A percentile compares a stretch with the other conserved stretches of the same genome.
phyloP scores from a whole-genome alignment of 2,888 invertebrate species.

The Mythimna ferrago region DNA sequence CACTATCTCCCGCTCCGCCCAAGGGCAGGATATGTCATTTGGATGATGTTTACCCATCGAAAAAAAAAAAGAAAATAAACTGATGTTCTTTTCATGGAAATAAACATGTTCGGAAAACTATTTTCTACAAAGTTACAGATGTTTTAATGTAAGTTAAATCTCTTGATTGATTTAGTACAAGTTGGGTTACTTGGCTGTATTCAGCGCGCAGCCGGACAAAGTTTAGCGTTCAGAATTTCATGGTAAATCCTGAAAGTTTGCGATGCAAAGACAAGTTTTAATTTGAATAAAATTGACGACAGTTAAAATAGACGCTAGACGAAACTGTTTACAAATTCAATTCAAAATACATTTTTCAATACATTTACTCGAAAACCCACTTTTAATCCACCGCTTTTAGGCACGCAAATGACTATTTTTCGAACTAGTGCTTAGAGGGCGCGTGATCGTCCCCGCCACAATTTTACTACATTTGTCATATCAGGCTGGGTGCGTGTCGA shows the following conservation, averaged over 20 bases:
- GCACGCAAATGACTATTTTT: no score
- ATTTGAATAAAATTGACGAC: neutral
- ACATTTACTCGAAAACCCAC: no score
- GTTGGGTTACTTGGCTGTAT: conserved; percentile 1
- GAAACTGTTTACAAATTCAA: no score
- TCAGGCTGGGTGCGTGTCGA: no score
- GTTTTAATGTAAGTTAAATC: conserved; percentile 33
- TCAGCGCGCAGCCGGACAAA: conserved; percentile 4
- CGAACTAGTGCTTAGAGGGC: no score
- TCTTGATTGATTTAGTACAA: conserved; percentile 36
- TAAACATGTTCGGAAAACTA: conserved; percentile 5
- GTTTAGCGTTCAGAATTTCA: conserved; percentile 3
- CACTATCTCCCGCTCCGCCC: no score
- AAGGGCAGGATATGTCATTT: no score
- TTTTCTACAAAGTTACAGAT: conserved; percentile 11
- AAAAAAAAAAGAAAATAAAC: neutral
- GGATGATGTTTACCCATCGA: no score
- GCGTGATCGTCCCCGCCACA: no score
- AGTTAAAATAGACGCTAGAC: neutral
- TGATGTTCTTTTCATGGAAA: neutral
- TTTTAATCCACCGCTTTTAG: no score
- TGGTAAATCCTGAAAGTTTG: conserved; percentile 11
- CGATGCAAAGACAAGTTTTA: neutral
- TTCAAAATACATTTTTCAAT: no score
- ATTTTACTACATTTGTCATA: no score